Conservation (phyloP, 1,140 invertebrate species). For the Eupristina koningsbergeri region DNA sequence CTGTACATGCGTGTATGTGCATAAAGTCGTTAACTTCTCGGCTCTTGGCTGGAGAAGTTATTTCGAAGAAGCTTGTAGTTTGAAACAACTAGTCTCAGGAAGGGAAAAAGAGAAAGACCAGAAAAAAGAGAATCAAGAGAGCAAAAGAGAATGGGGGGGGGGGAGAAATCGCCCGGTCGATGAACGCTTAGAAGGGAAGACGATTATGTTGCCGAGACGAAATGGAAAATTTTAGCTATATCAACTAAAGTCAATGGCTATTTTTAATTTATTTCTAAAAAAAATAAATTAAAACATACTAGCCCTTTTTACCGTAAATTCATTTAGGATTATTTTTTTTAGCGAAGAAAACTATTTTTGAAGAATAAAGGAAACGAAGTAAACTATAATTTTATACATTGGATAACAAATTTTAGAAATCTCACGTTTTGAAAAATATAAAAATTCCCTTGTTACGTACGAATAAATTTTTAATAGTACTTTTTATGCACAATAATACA, state of each 20-base stretch:
- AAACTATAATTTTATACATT: neutral
- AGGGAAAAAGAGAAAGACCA: neutral
- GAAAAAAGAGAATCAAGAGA: neutral
- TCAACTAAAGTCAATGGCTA: neutral
- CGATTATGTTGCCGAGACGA: neutral
- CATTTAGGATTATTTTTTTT: neutral
- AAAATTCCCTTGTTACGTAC: too few relatives aligned
- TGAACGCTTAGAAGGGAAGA: neutral
- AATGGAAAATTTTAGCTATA: neutral
- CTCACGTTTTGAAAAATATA: neutral
- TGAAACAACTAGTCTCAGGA: neutral
- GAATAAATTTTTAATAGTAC: too few relatives aligned
- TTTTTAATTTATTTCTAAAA: neutral
- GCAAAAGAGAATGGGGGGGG: neutral
- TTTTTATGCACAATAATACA: too few relatives aligned
- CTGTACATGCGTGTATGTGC: neutral
- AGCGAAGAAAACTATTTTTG: neutral
- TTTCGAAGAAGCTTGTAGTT: neutral
- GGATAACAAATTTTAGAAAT: neutral
- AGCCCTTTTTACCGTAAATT: neutral
- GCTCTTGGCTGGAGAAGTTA: neutral
- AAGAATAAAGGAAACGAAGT: neutral
- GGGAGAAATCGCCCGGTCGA: neutral
- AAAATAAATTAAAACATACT: neutral
- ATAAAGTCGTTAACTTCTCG: slow-evolving; percentile 3